phyloP scores from a whole-genome alignment of 2,113 vertebrate species.

The Pterocles gutturalis region DNA sequence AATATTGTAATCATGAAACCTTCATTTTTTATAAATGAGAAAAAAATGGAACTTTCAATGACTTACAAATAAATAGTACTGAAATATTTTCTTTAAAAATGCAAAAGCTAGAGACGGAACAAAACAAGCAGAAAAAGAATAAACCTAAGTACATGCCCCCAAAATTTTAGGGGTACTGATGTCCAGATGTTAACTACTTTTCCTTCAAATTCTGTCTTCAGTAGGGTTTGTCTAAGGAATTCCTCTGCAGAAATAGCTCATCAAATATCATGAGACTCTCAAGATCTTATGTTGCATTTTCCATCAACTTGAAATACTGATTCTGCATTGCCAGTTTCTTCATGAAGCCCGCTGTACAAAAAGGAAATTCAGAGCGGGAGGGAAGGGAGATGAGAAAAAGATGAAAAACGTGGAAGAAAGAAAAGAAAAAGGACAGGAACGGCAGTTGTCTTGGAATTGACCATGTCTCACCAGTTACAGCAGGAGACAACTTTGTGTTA shows the following conservation, averaged over 20 bases:
- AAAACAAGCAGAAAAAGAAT: background rate
- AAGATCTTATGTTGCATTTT: background rate
- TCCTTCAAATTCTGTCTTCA: background rate
- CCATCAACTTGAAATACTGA: background rate
- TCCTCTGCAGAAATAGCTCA: background rate
- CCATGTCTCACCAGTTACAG: background rate
- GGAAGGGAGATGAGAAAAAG: background rate
- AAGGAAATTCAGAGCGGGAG: background rate
- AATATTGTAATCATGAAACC: background rate
- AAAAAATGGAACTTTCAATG: background rate
- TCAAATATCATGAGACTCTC: background rate
- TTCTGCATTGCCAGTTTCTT: background rate
- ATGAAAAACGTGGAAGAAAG: background rate
- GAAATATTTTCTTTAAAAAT: slow-evolving; percentile 9
- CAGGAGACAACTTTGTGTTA: background rate
- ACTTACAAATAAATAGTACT: background rate
- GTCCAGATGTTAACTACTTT: background rate
- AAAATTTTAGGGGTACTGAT: background rate
- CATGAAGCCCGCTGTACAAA: background rate
- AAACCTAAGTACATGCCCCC: background rate
- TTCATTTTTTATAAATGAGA: background rate
- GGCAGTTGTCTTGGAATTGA: background rate
- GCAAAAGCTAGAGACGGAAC: background rate
- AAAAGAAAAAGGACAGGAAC: background rate
- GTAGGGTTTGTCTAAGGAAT: background rate